Base-by-base conservation (phyloP, 2,888 invertebrate species). In the Ceramica pisi region DNA sequence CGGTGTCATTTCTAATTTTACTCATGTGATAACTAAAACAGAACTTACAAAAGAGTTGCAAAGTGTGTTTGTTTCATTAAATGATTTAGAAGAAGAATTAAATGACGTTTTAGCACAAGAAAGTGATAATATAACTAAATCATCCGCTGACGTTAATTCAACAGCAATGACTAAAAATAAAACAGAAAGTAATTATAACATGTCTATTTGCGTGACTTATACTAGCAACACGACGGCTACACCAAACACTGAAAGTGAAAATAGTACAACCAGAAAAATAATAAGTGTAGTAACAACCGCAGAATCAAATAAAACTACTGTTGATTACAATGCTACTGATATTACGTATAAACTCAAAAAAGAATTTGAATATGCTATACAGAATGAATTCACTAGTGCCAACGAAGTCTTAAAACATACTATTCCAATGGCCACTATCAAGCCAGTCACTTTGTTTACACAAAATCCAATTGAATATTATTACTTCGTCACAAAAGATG, bases 81-180 rank as follows among this genome's bases (percentile, higher is more conserved):
- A 53, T 55, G 9, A 50, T 31, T 60, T 71, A 21, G 46, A 67
- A 38, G 23, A 68, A 4, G 59, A 63, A 55, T 9, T 51, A 57
- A 65, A 63, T 26, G 56, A 26, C 31, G 41, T 64, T 50, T 26
- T 38, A 19, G 23, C 31, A 14, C 59, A 66, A 35, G 31, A 77
- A 26, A 57, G 35, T 9, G 9, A 61, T 51, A 57, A 56, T 41
- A n/a, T 48, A 26, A 59, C 44, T 51, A 48, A 19, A 12, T 48
- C 53, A 35, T 19, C 41, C 3, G 0, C 3, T 31, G 44, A 12
- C 31, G 14, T 16, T 21, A 50, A 44, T 55, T 67, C 41, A 51
- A 26, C 19, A 41, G 10, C 3, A 41, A 56, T 31, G 5, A 9
- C 12, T 12, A 26, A 16, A 41, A 53, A 31, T 21, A 53, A 21